Conservation (phyloP, 2,888 invertebrate species). For the Drosophila diplacantha region DNA sequence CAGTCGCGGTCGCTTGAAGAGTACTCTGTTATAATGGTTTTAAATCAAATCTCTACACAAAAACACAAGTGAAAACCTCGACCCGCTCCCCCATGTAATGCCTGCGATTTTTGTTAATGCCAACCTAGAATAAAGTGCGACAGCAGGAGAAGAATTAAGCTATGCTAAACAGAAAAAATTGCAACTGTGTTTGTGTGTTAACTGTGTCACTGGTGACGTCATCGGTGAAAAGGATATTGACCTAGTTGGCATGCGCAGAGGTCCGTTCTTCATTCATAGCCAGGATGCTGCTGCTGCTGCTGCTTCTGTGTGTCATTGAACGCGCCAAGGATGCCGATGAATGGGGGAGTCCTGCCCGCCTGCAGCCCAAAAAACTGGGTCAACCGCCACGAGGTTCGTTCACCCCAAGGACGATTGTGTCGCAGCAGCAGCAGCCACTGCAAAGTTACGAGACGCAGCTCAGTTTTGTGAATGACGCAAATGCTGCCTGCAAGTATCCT, state of each 20-base stretch:
- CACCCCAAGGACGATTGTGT: conserved; percentile 66
- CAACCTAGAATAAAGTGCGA: conserved; percentile 39
- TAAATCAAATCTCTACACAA: conserved; percentile 48
- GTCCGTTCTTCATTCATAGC: conserved; percentile 42
- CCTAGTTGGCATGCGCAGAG: conserved; percentile 74
- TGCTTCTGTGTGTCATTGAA: conserved; percentile 48
- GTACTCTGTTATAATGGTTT: conserved; percentile 49
- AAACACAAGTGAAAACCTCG: conserved; percentile 11
- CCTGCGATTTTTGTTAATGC: conserved; percentile 59
- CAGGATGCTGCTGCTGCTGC: conserved; percentile 28
- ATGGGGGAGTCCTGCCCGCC: conserved; percentile 39
- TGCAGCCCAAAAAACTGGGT: conserved; percentile 53
- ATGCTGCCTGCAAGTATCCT: conserved; percentile 42
- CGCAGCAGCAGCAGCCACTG: conserved; percentile 41
- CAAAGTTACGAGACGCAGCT: conserved; percentile 23
- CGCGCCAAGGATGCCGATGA: conserved; percentile 51
- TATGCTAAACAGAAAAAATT: conserved; percentile 1
- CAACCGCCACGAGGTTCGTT: conserved; percentile 57
- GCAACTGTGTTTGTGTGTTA: conserved; percentile 11
- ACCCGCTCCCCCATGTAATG: conserved; percentile 26
- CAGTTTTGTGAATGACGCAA: conserved; percentile 50
- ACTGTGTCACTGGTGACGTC: conserved; percentile 70
- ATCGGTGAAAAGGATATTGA: conserved; percentile 72
- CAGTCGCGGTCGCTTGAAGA: conserved; percentile 32
- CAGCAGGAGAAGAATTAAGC: conserved; percentile 16